Base-by-base conservation (phyloP, 2,113 vertebrate genomes). In the Oreochromis tanganicae region DNA sequence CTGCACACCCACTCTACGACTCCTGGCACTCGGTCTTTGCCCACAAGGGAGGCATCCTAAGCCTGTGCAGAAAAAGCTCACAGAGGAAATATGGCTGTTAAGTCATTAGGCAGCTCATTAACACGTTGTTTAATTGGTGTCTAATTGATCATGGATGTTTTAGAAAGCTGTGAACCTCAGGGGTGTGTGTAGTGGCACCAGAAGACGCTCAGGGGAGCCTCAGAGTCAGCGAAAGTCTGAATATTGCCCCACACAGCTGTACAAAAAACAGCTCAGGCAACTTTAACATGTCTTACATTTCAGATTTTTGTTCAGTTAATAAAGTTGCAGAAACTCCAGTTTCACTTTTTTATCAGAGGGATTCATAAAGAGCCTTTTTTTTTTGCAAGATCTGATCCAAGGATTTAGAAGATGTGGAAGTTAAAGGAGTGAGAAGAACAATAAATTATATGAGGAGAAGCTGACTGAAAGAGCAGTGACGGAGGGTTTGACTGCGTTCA, bases 91-190 rank as follows among this genome's bases (percentile, higher is more conserved):
- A 83, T 86, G 75, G 83, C 90, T 95, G 91, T 93, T 87, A 91
- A 92, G 92, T 95, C 93, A 90, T 95, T 92, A 95, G 88, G 90
- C 89, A 85, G 87, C 86, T 94, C 93, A 95, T 94, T 94, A 93
- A 86, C 92, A 93, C 66, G 3, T 89, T 88, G 85, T 87, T 91
- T 95, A 95, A 96, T 94, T 95, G 93, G 93, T 91, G 93, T 93
- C 93, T 94, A 95, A 96, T 94, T 95, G 92, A 95, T 95, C 88
- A 78, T 86, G 89, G 93, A 84, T 94, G 92, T 94, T 95, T 91
- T 87, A 82, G 83, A 88, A 92, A 94, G 89, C 86, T 17, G 85
- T 89, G 87, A 91, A 84, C 85, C 83, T 93, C 68, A n/a, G 85
- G 87, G 89, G 83, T 32, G 52, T 36, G 52, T 86, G 81, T 56